These are phyloP conservation scores for Isoperla grammatica DNA, from an alignment of 2,888 invertebrate genomes.

Conservation along the genomic window DNA sequence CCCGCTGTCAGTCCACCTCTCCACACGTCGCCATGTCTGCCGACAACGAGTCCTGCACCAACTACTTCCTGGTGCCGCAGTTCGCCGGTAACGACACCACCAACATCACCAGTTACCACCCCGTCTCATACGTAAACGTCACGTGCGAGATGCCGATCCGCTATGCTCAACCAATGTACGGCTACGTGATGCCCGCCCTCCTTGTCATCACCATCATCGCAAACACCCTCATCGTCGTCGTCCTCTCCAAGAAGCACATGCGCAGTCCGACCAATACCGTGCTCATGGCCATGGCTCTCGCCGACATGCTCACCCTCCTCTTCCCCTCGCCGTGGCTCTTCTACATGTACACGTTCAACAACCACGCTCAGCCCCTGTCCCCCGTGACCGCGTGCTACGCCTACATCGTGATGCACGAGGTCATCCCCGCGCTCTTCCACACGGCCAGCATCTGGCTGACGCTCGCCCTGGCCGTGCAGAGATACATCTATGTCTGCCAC, in stretches of 20 bases:
- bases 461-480: slow-evolving; percentile 81
- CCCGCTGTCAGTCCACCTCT: too few relatives aligned
- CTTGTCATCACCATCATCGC: slow-evolving; percentile 83
- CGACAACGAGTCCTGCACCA: too few relatives aligned
- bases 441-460: slow-evolving; percentile 94
- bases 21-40: too few relatives aligned
- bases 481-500: slow-evolving; percentile 94
- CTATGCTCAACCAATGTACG: slow-evolving; percentile 65
- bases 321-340: slow-evolving; percentile 88
- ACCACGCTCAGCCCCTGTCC: slow-evolving; percentile 74
- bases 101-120: not conserved
- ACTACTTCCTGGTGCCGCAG: too few relatives aligned
- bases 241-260: slow-evolving; percentile 87
- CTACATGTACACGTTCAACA: slow-evolving; percentile 87
- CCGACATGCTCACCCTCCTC: slow-evolving; percentile 88
- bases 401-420: slow-evolving; percentile 75
- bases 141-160: slow-evolving; percentile 60
- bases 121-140: slow-evolving; percentile 48
- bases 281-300: slow-evolving; percentile 91
- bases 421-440: slow-evolving; percentile 64
- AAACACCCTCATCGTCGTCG: slow-evolving; percentile 85
- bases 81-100: not conserved
- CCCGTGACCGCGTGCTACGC: slow-evolving; percentile 72
- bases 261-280: slow-evolving; percentile 87
- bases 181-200: slow-evolving; percentile 77